Base-by-base conservation (phyloP, 2,797 vertebrate genomes). In the Rhinatrema bivittatum region DNA sequence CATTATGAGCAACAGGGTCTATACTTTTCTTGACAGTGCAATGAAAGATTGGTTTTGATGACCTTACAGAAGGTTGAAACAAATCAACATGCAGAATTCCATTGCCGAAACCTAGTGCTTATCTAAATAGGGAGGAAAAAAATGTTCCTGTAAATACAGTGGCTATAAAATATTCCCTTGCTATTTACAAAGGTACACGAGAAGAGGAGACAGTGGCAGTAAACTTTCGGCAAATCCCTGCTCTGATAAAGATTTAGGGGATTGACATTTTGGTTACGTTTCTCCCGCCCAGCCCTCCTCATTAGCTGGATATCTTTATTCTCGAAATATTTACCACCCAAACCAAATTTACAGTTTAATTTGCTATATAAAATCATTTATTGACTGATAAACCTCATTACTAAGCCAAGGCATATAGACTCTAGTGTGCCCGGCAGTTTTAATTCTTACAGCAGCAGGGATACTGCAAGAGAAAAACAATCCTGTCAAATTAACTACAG, bases 391-490 rank as follows among this genome's bases (percentile, higher is more conserved):
- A 82, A 87, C 79, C 81, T 87, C 81, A 85, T 86, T 85, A 89
- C 79, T 62, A 38, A 84, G 75, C 68, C 68, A 60, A 64, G 76
- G 70, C 65, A 45, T 77, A 72, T 77, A 72, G 72, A 56, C 75
- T 72, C 55, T 60, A 70, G 62, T 79, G 73, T 81, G 84, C 84
- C 87, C 54, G 70, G 79, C 87, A 80, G 75, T 84, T 88, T 87
- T 95, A 91, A 91, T 93, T 92, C 86, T 74, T 89, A 76, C 70
- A 91, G 75, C 92, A 94, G 91, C 87, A 82, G 77, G n/a, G 91
- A 81, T 87, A 79, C 87, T 84, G 81, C 50, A 62, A 66, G 85
- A 94, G 91, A 95, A 89, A 91, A 94, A 93, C 93, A 87, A 84
- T 88, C 88, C 88, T 97, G 91, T 95, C 92, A 95, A 80, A 62